Percentiles rank a stretch among this genome's conserved stretches.
Conservation (phyloP, 64 coral and sea anemone species). For the Dendrophyllia cribrosa region DNA sequence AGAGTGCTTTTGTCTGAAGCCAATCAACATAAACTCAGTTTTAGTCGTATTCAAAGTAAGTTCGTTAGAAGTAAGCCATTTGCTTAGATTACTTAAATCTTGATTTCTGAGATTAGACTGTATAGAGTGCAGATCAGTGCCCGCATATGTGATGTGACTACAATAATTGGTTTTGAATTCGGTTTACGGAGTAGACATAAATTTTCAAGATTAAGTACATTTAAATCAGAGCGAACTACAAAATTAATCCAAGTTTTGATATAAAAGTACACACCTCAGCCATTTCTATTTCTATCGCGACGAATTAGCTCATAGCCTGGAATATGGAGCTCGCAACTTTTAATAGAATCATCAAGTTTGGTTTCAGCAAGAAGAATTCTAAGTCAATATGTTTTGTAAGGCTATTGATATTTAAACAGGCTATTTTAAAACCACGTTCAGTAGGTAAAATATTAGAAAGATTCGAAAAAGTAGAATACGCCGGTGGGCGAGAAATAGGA, state of each 20-base stretch:
- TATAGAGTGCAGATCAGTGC: too few relatives aligned
- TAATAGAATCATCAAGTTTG: constrained; percentile 26
- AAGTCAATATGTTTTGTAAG: constrained; percentile 55
- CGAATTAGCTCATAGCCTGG: not conserved
- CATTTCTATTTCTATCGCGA: constrained; percentile 22
- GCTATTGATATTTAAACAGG: constrained; percentile 39
- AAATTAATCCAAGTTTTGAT: not conserved
- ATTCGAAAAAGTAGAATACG: too few relatives aligned
- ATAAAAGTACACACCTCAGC: not conserved
- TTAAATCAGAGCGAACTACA: constrained; percentile 9
- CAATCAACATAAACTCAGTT: too few relatives aligned
- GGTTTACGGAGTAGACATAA: not conserved
- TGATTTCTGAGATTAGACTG: too few relatives aligned
- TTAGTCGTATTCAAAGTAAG: too few relatives aligned
- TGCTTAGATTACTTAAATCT: too few relatives aligned
- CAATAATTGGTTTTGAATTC: constrained; percentile 9
- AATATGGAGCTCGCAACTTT: not conserved
- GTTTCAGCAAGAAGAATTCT: constrained; percentile 1
- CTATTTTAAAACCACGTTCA: constrained; percentile 23
- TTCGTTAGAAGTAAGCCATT: too few relatives aligned
- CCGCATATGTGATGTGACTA: not conserved
- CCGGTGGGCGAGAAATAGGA: too few relatives aligned
- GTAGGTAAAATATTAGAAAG: too few relatives aligned
- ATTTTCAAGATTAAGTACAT: constrained; percentile 30
- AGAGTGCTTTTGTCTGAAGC: too few relatives aligned